phyloP scores from a whole-genome alignment of 2,797 vertebrate species.

The Leptoclinus maculatus region DNA sequence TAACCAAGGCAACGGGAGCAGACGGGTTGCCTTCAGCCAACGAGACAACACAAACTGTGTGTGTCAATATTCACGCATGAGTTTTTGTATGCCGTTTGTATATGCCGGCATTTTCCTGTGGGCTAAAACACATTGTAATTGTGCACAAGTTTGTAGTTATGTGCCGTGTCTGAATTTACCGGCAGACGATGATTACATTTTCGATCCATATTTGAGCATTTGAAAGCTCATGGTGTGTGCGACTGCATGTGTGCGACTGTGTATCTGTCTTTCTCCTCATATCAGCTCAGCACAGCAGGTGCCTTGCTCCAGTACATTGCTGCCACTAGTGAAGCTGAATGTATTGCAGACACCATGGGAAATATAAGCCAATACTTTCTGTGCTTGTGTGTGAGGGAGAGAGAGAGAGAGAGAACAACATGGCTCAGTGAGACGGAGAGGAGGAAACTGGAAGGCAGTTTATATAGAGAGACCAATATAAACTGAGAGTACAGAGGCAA shows the following conservation, averaged over 20 bases:
- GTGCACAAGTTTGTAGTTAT: conserved; percentile 17
- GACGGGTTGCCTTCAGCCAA: conserved; percentile 51
- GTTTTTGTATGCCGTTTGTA: not conserved
- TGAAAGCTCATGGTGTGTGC: conserved; percentile 36
- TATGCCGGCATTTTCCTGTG: not conserved
- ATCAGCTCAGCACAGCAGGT: conserved; percentile 81
- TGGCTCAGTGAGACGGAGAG: conserved; percentile 60
- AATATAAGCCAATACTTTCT: conserved; percentile 73
- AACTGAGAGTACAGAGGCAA: conserved; percentile 31
- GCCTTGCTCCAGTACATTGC: conserved; percentile 75
- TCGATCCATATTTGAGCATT: conserved; percentile 40
- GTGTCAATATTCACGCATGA: conserved; percentile 30
- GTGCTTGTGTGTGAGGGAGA: conserved; percentile 29
- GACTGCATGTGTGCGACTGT: conserved; percentile 24
- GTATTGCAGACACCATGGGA: conserved; percentile 77
- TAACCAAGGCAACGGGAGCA: conserved; percentile 72
- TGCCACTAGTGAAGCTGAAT: conserved; percentile 73
- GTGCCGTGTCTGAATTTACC: conserved; percentile 36
- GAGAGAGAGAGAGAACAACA: conserved; percentile 31
- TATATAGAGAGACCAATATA: conserved; percentile 44
- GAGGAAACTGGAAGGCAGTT: conserved; percentile 52
- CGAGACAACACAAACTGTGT: conserved; percentile 46
- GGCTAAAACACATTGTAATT: conserved; percentile 27
- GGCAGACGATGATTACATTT: conserved; percentile 35
- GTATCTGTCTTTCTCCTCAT: conserved; percentile 60